These are phyloP conservation scores for Drosophila incognita DNA, from an alignment of 2,888 invertebrate species.

Conservation along the genomic window DNA sequence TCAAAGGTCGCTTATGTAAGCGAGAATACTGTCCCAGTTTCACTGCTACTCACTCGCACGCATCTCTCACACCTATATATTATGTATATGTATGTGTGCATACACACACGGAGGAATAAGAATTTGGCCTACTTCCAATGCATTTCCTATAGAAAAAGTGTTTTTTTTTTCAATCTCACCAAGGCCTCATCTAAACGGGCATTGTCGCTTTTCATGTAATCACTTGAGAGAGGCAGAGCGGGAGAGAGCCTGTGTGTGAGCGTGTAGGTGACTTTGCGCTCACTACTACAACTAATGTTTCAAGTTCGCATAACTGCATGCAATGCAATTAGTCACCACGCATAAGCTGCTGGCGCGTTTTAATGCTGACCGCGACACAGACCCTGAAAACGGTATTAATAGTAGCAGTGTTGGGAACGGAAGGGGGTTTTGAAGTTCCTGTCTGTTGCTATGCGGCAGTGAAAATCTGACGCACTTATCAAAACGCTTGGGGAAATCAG, in stretches of 20 bases:
- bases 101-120: conserved; percentile 4
- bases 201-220: conserved; percentile 61
- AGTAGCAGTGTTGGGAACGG: too few relatives aligned
- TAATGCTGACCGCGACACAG: conserved; percentile 58
- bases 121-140: conserved; percentile 72
- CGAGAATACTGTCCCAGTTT: conserved; percentile 54
- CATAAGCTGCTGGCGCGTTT: conserved; percentile 29
- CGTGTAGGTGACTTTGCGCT: conserved; percentile 42
- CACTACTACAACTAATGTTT: conserved; percentile 33
- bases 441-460: conserved; percentile 64
- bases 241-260: not conserved
- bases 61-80: conserved; percentile 6
- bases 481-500: not conserved
- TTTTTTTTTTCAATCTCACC: conserved; percentile 39
- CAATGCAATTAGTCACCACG: conserved; percentile 56
- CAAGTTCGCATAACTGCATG: conserved; percentile 71
- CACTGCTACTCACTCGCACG: conserved; percentile 24
- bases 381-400: conserved; percentile 39
- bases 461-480: conserved; percentile 53
- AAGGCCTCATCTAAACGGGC: conserved; percentile 60
- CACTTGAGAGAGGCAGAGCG: conserved; percentile 7
- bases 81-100: not conserved
- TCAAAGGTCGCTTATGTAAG: conserved; percentile 62
- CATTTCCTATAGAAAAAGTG: conserved; percentile 60
- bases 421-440: conserved; percentile 3